Evolutionary conservation across 1,140 invertebrate genomes (phyloP).

Genomic region (Trachymyrmex cornetzi): DNA sequence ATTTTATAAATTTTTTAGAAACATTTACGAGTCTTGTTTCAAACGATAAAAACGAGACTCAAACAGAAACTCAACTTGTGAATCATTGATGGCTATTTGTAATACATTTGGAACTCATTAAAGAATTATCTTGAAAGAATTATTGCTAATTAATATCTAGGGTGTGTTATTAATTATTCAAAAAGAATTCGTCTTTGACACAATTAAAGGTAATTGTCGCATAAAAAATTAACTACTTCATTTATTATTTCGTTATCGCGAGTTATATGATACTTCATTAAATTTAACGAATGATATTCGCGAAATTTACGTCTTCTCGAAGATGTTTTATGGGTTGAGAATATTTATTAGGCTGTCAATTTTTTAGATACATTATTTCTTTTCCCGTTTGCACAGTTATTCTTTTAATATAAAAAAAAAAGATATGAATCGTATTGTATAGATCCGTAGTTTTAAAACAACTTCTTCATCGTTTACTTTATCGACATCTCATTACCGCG

Average conservation of each 20-base stretch:
- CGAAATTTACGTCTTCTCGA: not conserved
- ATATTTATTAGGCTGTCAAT: not conserved
- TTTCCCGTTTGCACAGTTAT: not conserved
- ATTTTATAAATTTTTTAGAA: not conserved
- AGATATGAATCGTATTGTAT: not conserved
- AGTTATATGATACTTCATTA: conserved; percentile 1
- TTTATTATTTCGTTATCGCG: not conserved
- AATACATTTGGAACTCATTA: not conserved
- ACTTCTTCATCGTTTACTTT: not conserved
- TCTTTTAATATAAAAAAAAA: not conserved
- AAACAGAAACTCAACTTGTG: not conserved
- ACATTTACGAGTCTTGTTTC: not conserved
- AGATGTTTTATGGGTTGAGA: not conserved
- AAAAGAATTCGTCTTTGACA: not conserved
- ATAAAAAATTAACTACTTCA: not conserved
- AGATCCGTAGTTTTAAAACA: not conserved
- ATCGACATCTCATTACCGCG: conserved; percentile 16
- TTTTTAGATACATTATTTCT: not conserved
- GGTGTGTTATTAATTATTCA: not conserved
- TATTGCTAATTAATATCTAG: not conserved
- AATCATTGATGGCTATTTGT: not conserved
- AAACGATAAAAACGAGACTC: not conserved
- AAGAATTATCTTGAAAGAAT: not conserved
- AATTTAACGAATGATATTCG: not conserved
- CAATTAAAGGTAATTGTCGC: not conserved